Base-by-base conservation (phyloP, 2,113 vertebrate genomes). In the Gorsachius goisagi region DNA sequence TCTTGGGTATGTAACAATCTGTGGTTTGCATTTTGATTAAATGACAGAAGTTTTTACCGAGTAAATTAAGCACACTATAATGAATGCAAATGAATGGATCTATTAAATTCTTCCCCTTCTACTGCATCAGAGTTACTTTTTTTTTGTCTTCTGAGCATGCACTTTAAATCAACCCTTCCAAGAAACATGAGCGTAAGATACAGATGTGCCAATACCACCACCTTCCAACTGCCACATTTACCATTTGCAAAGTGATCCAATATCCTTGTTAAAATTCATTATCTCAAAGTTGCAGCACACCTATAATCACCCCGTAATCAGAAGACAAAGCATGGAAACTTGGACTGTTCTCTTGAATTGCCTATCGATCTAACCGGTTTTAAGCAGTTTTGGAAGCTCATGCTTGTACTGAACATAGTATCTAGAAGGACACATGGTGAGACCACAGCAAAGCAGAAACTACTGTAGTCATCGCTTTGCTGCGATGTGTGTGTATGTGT, bases 331-430 rank as follows among this genome's bases (percentile, higher is more conserved):
- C 27, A 39, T 14, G 33, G 37, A 39, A 82, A 0, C 9, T 50
- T 17, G 19, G 19, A 44, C 2, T 8, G 15, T 8, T 44, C 27
- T 88, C 56, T n/a, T 15, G 20, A 28, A 44, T 11, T 80, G 53
- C 16, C 74, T 82, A 20, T 67, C 62, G 50, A 35, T 53, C 24
- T 60, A 39, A 62, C 28, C 6, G 19, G 21, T 21, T 91, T 63
- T 27, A 19, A 89, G 39, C 18, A 63, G 45, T 50, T 85, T 59
- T 53, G 41, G 50, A 93, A 77, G 45, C 11, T 79, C n/a, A 15
- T 9, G 3, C 4, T 47, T 35, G 13, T 10, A 56, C 24, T 58
- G 17, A 45, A 12, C 2, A 1, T 3, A 27, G 5, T 20, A 22
- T 11, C 68, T 24, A 39, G 64, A 76, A 67, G 33, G 30, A 62